Evolutionary conservation across 2,797 vertebrate species (phyloP), one percentile per base, ranked within the genome.

Genomic region (Myotis daubentonii): DNA sequence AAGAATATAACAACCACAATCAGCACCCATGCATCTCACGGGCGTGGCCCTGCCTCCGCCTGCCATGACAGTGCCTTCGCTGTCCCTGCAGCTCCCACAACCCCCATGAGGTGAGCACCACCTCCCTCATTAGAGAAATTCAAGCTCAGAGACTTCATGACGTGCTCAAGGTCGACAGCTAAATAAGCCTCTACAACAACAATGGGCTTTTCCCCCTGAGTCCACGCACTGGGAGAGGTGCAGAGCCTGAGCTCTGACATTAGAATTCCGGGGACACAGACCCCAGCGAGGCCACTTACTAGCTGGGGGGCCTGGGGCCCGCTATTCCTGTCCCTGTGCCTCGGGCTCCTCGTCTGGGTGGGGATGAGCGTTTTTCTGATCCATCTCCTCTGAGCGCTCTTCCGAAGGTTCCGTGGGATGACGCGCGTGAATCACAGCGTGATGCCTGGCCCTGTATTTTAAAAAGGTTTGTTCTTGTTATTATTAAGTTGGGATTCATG

Each of bases 51-150:
- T 22, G 36, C 44, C 38, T 5, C 5, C 44, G 44, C 28, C 57
- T 7, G 36, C 41, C 19, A 0, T 11, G 1, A 15, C 13, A 6
- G 5, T 5, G 7, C 20, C 2, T 28, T n/a, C 2, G 8, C 66
- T 6, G 4, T 7, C 49, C 3, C 22, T 36, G 4, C 9, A 19
- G 15, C 22, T 49, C 51, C 53, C 15, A 13, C 3, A 49, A 4
- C 0, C 7, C 28, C 6, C 6, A 1, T 0, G 3, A 75, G 10
- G 1, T 8, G 25, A 23, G 16, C 25, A 33, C 16, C 10, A 5
- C 36, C 49, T 10, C 16, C 28, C 4, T 70, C 57, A 0, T 0
- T 15, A 3, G 28, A 75, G 65, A 85, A 75, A 60, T 33, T 83
- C 74, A 80, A 23, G 23, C 20, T 62, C 55, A 65, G 38, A 71